Conservation (phyloP, 2,113 vertebrate species). For the Hiodon tergisus region DNA sequence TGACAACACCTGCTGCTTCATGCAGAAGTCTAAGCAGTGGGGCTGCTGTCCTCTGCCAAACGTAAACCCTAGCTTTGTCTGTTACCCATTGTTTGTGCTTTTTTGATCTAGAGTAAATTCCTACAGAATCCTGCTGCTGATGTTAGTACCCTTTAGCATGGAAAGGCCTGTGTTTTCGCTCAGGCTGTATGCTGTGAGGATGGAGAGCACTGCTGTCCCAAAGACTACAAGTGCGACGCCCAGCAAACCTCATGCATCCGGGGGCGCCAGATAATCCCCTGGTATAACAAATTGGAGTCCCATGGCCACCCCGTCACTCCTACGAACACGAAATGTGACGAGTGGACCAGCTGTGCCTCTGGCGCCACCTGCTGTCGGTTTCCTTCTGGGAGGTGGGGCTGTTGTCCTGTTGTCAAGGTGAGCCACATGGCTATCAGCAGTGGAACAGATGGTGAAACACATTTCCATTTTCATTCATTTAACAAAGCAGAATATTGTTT, state of each 20-base stretch:
- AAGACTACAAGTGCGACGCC: constrained; percentile 43
- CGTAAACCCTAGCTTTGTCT: neutral
- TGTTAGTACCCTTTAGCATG: neutral
- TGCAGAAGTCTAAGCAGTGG: neutral
- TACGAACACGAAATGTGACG: constrained; percentile 29
- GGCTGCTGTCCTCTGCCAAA: constrained; percentile 14
- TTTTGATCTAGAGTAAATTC: neutral
- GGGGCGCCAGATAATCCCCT: constrained; percentile 51
- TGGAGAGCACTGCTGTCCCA: constrained; percentile 59
- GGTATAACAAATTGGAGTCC: constrained; percentile 54
- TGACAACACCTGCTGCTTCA: constrained; percentile 15
- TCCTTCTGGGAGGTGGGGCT: constrained; percentile 45
- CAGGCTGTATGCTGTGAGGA: constrained; percentile 46
- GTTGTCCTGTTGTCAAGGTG: constrained; percentile 57
- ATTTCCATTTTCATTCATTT: constrained; percentile 15
- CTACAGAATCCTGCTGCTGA: neutral
- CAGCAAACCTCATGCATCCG: constrained; percentile 31
- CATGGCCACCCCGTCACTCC: neutral
- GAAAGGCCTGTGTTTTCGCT: neutral
- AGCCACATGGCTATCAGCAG: neutral
- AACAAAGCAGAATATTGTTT: neutral
- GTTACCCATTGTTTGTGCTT: neutral
- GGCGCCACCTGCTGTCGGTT: constrained; percentile 51
- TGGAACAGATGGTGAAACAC: neutral
- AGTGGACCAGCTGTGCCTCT: constrained; percentile 31